Evolutionary conservation across 2,113 vertebrate genomes (phyloP), one percentile per base, ranked within the genome.

Genomic region (Larimichthys crocea): DNA sequence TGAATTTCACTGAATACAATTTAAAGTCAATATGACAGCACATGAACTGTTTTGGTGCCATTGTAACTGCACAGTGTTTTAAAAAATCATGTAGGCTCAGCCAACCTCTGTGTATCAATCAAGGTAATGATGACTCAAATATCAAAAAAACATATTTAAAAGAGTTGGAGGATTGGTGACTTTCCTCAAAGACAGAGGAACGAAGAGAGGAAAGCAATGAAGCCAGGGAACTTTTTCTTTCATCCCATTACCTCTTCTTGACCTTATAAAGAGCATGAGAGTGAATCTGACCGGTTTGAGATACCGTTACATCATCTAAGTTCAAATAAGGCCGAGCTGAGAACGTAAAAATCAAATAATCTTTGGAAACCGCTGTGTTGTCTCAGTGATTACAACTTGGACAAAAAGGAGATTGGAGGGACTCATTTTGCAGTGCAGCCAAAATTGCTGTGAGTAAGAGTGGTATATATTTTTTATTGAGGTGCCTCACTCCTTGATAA

Each of bases 391-490:
- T 73, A 77, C 42, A 67, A 72, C 75, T 31, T 9, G 31, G 14
- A 66, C 22, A n/a, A 29, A 64, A 44, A 63, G 55, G 40, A 44
- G 22, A 67, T 60, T 55, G 59, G 73, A 70, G n/a, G 53, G 69
- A 80, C 14, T 77, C 40, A 77, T 88, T 91, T 87, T 24, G 79
- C 24, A 80, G 76, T 52, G 22, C 48, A 74, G 57, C 14, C n/a
- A 46, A 78, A 78, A 80, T 26, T 56, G 77, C 79, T 61, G 35
- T 14, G 16, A 64, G 75, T 83, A 60, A 70, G 42, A 65, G 24
- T 20, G 55, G 29, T 63, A 26, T 26, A 44, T 60, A 44, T 63
- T 63, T 76, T 76, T 69, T 56, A 74, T 57, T 65, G 68, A 79
- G 80, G 66, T 68, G 65, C 46, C 35, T 76, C 50, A 67, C 69